These are phyloP conservation scores for Lasiurus cinereus DNA, from an alignment of 2,113 vertebrate species.

Conservation along the genomic window DNA sequence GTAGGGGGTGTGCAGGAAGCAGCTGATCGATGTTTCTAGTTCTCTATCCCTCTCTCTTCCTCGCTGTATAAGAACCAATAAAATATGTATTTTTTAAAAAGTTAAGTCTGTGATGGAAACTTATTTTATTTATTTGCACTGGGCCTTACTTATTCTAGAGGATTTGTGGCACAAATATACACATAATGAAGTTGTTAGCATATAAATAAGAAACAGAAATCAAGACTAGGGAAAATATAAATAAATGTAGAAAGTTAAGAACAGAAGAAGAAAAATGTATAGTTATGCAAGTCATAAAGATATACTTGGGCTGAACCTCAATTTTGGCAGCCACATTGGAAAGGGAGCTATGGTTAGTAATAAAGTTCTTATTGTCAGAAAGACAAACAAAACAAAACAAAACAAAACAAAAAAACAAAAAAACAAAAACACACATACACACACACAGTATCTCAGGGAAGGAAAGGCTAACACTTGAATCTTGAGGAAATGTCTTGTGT, in stretches of 20 bases:
- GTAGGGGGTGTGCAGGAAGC: no score
- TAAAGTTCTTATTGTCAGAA: constrained; percentile 40
- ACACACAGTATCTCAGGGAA: constrained; percentile 13
- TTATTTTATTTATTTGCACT: constrained; percentile 56
- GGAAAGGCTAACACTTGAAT: constrained; percentile 38
- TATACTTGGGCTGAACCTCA: constrained; percentile 57
- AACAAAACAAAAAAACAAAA: no score
- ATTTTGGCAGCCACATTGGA: constrained; percentile 63
- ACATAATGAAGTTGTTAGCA: constrained; percentile 72
- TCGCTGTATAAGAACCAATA: no score
- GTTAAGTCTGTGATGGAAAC: not conserved
- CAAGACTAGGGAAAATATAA: constrained; percentile 44
- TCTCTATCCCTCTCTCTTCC: no score
- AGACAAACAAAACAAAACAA: not conserved
- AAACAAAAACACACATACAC: no score
- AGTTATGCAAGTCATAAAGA: constrained; percentile 59
- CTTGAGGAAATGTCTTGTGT: constrained; percentile 1
- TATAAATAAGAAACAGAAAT: constrained; percentile 75
- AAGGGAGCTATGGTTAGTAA: constrained; percentile 69
- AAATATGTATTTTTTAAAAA: no score
- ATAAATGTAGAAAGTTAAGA: constrained; percentile 55
- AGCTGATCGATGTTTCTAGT: no score
- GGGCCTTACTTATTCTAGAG: constrained; percentile 44
- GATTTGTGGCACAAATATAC: constrained; percentile 51
- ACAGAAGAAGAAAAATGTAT: constrained; percentile 60